These are phyloP conservation scores for Tetrax tetrax DNA, from an alignment of 2,113 vertebrate species.

Conservation along the genomic window DNA sequence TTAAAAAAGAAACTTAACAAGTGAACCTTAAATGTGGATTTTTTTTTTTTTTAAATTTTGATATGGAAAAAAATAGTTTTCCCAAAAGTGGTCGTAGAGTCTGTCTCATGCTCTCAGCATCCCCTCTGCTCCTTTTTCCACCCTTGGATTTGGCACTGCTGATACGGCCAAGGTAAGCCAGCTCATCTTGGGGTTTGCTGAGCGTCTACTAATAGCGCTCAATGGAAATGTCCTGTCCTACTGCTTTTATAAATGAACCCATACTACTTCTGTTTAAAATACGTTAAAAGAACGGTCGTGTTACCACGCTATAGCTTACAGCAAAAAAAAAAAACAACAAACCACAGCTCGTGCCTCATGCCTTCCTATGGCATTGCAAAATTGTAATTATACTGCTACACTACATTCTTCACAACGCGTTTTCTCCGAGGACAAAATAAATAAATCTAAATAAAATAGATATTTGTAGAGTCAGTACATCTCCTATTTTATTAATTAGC, in stretches of 20 bases:
- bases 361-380: not conserved
- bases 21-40: not conserved
- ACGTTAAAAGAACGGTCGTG: not conserved
- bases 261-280: conserved; percentile 5
- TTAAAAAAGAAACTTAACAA: not conserved
- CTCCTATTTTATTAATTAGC: conserved; percentile 64
- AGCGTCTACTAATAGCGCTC: not conserved
- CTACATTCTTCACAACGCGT: not conserved
- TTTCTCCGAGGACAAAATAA: conserved; percentile 22
- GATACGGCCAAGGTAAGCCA: not conserved
- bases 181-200: not conserved
- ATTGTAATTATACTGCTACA: conserved; percentile 42
- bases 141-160: not conserved
- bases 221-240: not conserved
- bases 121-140: not conserved
- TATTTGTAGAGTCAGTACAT: not conserved
- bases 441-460: conserved; percentile 64
- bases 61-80: not conserved
- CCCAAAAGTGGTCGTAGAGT: fast-evolving
- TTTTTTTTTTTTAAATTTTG: not conserved
- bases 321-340: not conserved
- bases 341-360: not conserved
- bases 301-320: not conserved
- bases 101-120: fast-evolving
- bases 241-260: conserved; percentile 23